Percentiles rank a stretch among this genome's conserved stretches.
Conservation (phyloP, 2,888 invertebrate species). For the Cryptosula pallasiana region DNA sequence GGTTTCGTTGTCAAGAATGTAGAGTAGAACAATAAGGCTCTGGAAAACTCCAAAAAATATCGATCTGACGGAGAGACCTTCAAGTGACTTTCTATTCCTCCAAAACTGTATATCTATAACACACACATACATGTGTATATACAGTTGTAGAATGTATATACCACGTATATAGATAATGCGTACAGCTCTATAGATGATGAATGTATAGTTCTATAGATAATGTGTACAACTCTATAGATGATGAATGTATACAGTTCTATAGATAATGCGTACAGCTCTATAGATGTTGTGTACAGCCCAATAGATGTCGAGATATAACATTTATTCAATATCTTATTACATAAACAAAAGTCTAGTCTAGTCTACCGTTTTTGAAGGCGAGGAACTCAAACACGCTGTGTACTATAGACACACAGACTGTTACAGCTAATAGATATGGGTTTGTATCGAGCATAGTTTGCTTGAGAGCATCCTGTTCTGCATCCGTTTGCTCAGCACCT, state of each 20-base stretch:
- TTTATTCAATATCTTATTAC: too few species aligned
- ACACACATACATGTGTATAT: too few species aligned
- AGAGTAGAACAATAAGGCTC: conserved; percentile 86
- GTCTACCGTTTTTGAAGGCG: conserved; percentile 95
- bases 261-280: too few species aligned
- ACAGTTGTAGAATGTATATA: too few species aligned
- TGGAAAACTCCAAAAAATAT: conserved; percentile 99
- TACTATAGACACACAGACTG: conserved; percentile 83
- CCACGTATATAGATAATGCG: too few species aligned
- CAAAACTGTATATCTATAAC: conserved; percentile 90
- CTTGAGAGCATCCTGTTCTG: conserved; percentile 63
- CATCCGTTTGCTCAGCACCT: conserved; percentile 60
- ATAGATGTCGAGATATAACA: too few species aligned
- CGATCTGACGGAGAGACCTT: conserved; percentile 90
- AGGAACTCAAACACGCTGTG: conserved; percentile 97
- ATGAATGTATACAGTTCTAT: too few species aligned
- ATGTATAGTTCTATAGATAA: too few species aligned
- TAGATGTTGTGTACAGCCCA: too few species aligned
- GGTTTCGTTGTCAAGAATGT: conserved; percentile 97
- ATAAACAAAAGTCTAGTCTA: too few species aligned
- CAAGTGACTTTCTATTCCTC: conserved; percentile 93
- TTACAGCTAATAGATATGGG: conserved; percentile 85
- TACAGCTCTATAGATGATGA: too few species aligned
- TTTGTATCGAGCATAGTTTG: conserved; percentile 94
- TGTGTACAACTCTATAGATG: too few species aligned